These are phyloP conservation scores for Xylocampa areola DNA, from an alignment of 2,888 invertebrate species.

Conservation along the genomic window DNA sequence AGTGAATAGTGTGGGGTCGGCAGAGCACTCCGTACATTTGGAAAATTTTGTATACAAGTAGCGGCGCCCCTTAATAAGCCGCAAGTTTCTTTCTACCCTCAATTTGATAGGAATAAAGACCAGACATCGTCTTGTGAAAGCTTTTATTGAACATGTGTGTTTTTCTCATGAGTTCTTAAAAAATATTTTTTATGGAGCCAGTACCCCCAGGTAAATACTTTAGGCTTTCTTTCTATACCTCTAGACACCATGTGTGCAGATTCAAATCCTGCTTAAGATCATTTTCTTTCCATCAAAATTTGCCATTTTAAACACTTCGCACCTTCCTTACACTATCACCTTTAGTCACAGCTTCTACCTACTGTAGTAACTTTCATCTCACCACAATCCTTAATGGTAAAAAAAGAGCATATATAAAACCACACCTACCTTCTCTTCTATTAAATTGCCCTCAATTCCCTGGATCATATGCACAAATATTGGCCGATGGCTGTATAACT, in stretches of 20 bases:
- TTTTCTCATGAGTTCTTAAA: conserved; percentile 38
- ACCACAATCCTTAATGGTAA: background rate
- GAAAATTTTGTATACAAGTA: conserved; percentile 12
- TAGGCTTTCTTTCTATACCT: no score
- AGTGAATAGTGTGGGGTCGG: no score
- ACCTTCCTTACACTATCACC: no score
- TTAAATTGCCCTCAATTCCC: conserved; percentile 5
- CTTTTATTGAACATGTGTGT: conserved; percentile 41
- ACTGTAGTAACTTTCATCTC: no score
- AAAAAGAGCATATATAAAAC: background rate
- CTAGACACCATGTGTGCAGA: no score
- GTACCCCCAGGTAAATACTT: no score
- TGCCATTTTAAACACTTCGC: no score
- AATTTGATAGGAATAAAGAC: conserved; percentile 38
- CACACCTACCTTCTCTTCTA: background rate
- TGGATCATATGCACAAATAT: conserved; percentile 27
- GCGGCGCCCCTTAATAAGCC: conserved; percentile 28
- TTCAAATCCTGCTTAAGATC: no score
- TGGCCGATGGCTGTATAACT: conserved; percentile 9
- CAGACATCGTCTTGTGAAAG: conserved; percentile 31
- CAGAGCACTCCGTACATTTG: no score
- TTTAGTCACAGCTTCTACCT: no score
- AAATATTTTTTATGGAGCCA: background rate
- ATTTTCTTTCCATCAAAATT: no score
- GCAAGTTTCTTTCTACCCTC: conserved; percentile 34